phyloP scores from a whole-genome alignment of 2,113 vertebrate genomes.

The Oncorhynchus keta region DNA sequence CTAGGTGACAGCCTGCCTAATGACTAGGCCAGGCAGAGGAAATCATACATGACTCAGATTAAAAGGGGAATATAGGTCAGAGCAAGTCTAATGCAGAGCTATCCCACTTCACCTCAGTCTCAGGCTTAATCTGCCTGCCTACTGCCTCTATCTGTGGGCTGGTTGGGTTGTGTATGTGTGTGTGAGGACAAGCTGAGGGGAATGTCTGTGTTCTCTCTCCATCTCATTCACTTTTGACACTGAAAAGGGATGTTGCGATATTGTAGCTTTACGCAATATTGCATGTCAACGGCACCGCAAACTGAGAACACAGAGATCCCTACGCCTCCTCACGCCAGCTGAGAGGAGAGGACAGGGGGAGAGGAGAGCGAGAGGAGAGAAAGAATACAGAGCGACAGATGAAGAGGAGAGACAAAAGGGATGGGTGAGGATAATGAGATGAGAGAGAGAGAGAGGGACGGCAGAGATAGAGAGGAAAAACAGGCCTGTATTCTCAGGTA shows the following conservation, averaged over 20 bases:
- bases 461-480: neutral
- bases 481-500: neutral
- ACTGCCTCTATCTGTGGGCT: neutral
- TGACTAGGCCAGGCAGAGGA: neutral
- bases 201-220: neutral
- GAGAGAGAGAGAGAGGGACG: neutral
- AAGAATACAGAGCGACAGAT: neutral
- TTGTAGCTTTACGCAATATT: neutral
- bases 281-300: neutral
- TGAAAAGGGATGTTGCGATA: neutral
- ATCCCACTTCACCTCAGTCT: slow-evolving; percentile 26
- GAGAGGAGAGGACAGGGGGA: neutral
- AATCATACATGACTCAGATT: slow-evolving; percentile 54
- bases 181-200: neutral
- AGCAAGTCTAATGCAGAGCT: slow-evolving; percentile 24
- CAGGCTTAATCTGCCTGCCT: neutral
- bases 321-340: neutral
- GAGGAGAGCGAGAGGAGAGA: neutral
- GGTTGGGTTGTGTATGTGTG: no score
- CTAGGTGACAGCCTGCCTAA: neutral
- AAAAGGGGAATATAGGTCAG: slow-evolving; percentile 61
- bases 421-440: neutral
- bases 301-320: neutral
- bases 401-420: neutral
- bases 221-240: neutral